Conservation (phyloP, 2,113 vertebrate species). For the Theristicus caerulescens region DNA sequence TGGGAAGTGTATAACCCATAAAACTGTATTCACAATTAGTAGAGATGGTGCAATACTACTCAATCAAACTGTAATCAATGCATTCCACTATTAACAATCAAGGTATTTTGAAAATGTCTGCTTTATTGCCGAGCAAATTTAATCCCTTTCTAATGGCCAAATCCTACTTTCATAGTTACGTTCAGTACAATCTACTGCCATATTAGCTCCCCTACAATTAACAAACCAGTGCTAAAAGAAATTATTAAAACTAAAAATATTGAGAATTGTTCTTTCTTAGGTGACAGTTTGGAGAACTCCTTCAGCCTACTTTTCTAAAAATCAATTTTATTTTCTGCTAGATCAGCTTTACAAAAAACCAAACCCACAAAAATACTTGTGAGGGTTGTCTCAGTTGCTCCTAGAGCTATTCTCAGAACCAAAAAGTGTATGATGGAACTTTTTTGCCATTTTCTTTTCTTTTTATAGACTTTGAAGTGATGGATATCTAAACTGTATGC, state of each 20-base stretch:
- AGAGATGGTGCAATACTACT: not conserved
- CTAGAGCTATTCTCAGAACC: not conserved
- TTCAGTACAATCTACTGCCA: not conserved
- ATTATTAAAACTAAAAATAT: not conserved
- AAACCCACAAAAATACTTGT: not conserved
- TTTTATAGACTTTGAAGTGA: not conserved
- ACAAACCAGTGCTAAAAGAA: not conserved
- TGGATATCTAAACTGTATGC: not conserved
- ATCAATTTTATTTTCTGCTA: not conserved
- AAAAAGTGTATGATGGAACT: not conserved
- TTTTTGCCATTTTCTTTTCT: not conserved
- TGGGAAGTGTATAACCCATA: not conserved
- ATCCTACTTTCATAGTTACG: not conserved
- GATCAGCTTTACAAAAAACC: not conserved
- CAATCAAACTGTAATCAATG: not conserved
- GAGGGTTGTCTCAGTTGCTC: rapidly evolving
- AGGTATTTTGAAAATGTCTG: not conserved
- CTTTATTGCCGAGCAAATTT: not conserved
- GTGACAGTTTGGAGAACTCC: not conserved
- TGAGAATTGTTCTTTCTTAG: not conserved
- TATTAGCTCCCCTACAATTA: not conserved
- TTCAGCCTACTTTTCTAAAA: not conserved
- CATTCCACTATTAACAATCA: not conserved
- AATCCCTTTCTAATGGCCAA: not conserved
- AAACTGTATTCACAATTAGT: not conserved